Percentiles rank a stretch among this genome's conserved stretches.
phyloP scores from a whole-genome alignment of 2,113 vertebrate genomes.

The Ondatra zibethicus region DNA sequence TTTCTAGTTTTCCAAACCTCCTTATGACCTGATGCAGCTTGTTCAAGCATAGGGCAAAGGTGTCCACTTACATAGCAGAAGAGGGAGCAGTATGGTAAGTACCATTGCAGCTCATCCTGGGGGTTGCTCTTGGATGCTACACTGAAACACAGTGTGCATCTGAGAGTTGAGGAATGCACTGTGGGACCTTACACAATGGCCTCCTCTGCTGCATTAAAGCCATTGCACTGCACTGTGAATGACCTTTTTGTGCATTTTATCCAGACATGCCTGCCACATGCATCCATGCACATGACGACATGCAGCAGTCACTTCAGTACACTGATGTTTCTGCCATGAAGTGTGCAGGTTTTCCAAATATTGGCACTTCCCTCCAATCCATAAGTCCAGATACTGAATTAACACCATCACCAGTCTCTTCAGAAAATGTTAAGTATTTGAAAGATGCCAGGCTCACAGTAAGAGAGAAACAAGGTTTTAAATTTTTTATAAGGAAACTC shows the following conservation, averaged over 20 bases:
- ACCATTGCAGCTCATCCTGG: neutral
- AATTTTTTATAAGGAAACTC: neutral
- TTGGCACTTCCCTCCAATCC: fast-evolving
- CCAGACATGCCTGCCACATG: neutral
- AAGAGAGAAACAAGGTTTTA: neutral
- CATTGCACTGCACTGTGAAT: neutral
- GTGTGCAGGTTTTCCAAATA: neutral
- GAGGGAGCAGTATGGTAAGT: no score
- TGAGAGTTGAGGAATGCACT: fast-evolving
- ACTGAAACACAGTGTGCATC: neutral
- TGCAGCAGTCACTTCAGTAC: fast-evolving
- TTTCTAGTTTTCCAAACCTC: neutral
- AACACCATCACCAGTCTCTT: neutral
- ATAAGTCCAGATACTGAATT: fast-evolving
- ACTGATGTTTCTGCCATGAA: neutral
- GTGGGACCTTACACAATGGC: neutral
- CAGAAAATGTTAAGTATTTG: neutral
- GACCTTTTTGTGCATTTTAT: neutral
- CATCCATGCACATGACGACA: neutral
- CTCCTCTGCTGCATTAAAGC: neutral
- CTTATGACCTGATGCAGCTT: neutral
- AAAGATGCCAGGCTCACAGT: neutral
- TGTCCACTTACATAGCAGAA: fast-evolving
- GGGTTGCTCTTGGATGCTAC: fast-evolving
- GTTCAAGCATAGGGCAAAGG: neutral